Percentiles rank a stretch among this genome's conserved stretches.
These are phyloP conservation scores for Carollia perspicillata DNA, from an alignment of 2,113 vertebrate genomes.

Conservation along the genomic window DNA sequence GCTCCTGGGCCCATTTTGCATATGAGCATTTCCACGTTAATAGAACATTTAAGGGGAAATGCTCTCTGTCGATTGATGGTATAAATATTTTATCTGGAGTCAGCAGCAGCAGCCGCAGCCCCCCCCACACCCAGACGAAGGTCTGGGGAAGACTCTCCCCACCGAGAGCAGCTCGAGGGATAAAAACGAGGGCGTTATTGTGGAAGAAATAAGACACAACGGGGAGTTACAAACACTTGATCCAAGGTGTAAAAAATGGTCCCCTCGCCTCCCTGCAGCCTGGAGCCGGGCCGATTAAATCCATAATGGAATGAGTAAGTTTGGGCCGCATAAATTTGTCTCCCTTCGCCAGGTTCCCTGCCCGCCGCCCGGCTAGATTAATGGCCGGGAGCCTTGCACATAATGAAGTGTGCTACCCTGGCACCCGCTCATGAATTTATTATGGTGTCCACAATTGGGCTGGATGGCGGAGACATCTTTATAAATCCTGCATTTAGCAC, in stretches of 20 bases:
- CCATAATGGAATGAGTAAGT: slow-evolving; percentile 97
- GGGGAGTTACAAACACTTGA: slow-evolving; percentile 85
- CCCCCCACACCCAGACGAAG: slow-evolving; percentile 72
- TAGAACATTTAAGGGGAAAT: slow-evolving; percentile 81
- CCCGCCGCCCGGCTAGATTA: slow-evolving; percentile 90
- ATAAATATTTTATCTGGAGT: slow-evolving; percentile 88
- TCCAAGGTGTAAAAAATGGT: slow-evolving; percentile 85
- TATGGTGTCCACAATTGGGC: slow-evolving; percentile 95
- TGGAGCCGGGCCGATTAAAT: slow-evolving; percentile 90
- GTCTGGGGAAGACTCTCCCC: slow-evolving; percentile 79
- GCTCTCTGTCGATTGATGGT: slow-evolving; percentile 86
- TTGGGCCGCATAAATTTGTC: slow-evolving; percentile 94
- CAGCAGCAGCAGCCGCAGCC: slow-evolving; percentile 83
- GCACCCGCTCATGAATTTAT: slow-evolving; percentile 97
- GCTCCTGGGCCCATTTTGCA: slow-evolving; percentile 75
- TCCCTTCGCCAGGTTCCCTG: slow-evolving; percentile 88
- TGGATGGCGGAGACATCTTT: slow-evolving; percentile 93
- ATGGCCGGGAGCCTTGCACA: slow-evolving; percentile 92
- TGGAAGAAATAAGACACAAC: slow-evolving; percentile 86
- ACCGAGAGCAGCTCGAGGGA: slow-evolving; percentile 75
- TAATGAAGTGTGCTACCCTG: slow-evolving; percentile 97
- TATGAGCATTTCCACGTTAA: slow-evolving; percentile 87
- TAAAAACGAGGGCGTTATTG: slow-evolving; percentile 83
- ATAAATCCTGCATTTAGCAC: slow-evolving; percentile 93
- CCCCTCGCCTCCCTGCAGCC: slow-evolving; percentile 78